phyloP scores from a whole-genome alignment of 2,888 invertebrate species.

The Branchipolynoe longqiensis region DNA sequence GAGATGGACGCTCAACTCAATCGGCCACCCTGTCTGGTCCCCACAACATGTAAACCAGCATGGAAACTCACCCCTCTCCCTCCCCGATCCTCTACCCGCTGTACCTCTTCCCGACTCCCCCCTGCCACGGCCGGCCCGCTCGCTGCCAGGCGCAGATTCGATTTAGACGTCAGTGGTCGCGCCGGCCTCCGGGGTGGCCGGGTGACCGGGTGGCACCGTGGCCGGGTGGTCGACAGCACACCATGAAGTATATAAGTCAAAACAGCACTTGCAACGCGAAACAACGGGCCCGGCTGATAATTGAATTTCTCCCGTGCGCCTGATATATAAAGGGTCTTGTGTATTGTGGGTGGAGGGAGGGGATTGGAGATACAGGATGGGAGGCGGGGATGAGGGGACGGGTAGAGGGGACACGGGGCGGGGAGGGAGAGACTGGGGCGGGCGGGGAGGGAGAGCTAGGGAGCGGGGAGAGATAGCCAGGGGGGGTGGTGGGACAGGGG shows the following conservation, averaged over 20 bases:
- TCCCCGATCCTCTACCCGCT: no score
- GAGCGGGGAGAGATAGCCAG: no score
- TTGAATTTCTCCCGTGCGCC: constrained; percentile 39
- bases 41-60: constrained; percentile 40
- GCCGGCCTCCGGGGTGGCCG: neutral
- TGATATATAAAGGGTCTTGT: constrained; percentile 5
- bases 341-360: neutral
- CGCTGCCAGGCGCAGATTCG: constrained; percentile 24
- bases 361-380: constrained; percentile 29
- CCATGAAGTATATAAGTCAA: constrained; percentile 52
- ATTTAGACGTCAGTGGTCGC: constrained; percentile 14
- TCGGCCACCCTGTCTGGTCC: no score
- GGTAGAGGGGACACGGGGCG: neutral
- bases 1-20: no score
- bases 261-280: constrained; percentile 52
- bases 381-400: neutral
- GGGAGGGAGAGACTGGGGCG: neutral
- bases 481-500: no score
- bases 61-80: no score
- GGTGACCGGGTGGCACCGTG: no score
- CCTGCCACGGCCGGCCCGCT: neutral
- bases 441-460: neutral
- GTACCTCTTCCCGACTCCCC: no score
- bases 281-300: constrained; percentile 50
- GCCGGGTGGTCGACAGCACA: constrained; percentile 2